These are phyloP conservation scores for Pseudomyrmex gracilis DNA, from an alignment of 1,140 invertebrate species.

Conservation along the genomic window DNA sequence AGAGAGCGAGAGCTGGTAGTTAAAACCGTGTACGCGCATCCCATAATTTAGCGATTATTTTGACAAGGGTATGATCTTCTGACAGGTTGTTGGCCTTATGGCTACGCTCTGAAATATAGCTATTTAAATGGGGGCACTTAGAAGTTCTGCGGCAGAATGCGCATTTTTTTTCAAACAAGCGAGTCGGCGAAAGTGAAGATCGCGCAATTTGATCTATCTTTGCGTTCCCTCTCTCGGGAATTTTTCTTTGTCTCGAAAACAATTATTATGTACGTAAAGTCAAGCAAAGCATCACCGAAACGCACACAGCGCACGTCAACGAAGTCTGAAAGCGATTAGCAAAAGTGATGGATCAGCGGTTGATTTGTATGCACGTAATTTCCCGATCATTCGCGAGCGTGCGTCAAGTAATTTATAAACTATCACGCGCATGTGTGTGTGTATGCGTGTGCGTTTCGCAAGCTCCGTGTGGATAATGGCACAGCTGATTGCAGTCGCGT, in stretches of 20 bases:
- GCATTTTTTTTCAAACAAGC: slow-evolving; percentile 66
- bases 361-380: slow-evolving; percentile 29
- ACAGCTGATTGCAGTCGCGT: slow-evolving; percentile 50
- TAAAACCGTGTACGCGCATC: slow-evolving; percentile 80
- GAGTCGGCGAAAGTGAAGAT: not conserved
- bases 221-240: not conserved
- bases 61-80: slow-evolving; percentile 84
- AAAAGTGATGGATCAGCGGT: slow-evolving; percentile 28
- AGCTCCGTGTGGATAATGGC: slow-evolving; percentile 57
- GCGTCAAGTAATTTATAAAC: slow-evolving; percentile 58
- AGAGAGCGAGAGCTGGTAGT: slow-evolving; percentile 75
- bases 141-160: slow-evolving; percentile 71
- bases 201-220: not conserved
- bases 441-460: slow-evolving; percentile 20
- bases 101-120: slow-evolving; percentile 78
- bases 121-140: slow-evolving; percentile 79
- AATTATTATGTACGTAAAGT: not conserved
- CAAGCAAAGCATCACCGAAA: not conserved
- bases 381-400: slow-evolving; percentile 49
- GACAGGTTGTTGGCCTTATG: slow-evolving; percentile 81
- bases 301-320: not conserved
- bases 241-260: not conserved
- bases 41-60: slow-evolving; percentile 85
- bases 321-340: not conserved
- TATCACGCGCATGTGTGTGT: not conserved